phyloP scores from a whole-genome alignment of 53 echinoderm and acorn worm species.

The Hippasteria phrygiana region DNA sequence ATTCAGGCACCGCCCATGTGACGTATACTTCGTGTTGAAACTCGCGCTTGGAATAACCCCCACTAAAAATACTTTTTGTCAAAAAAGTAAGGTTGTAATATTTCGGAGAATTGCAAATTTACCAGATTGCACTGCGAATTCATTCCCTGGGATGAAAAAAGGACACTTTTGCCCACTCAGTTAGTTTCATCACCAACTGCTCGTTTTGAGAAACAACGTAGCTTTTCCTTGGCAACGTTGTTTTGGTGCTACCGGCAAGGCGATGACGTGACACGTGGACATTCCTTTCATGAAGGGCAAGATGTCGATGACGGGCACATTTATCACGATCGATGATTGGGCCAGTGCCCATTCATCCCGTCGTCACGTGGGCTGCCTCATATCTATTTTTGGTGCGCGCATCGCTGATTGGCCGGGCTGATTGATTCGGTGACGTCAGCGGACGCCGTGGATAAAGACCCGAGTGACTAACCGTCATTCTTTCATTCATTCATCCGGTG shows the following conservation, averaged over 20 bases:
- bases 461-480: constrained; percentile 77
- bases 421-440: constrained; percentile 98
- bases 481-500: constrained; percentile 78
- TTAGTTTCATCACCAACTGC: constrained; percentile 49
- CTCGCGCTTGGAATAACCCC: no score
- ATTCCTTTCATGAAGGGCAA: constrained; percentile 75
- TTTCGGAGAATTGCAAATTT: no score
- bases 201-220: constrained; percentile 12
- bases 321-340: constrained; percentile 72
- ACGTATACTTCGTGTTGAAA: constrained; percentile 43
- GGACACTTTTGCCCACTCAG: no score
- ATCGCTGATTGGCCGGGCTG: constrained; percentile 87
- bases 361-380: constrained; percentile 77
- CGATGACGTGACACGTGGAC: constrained; percentile 73
- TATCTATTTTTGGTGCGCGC: constrained; percentile 88
- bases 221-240: constrained; percentile 71
- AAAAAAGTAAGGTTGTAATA: no score
- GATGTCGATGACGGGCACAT: constrained; percentile 45
- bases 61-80: no score
- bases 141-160: no score
- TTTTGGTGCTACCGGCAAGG: constrained; percentile 62
- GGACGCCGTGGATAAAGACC: constrained; percentile 73
- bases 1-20: constrained; percentile 20
- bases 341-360: constrained; percentile 57
- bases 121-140: no score